Conservation (phyloP, 1,140 invertebrate genomes). For the Orchestia grillus region DNA sequence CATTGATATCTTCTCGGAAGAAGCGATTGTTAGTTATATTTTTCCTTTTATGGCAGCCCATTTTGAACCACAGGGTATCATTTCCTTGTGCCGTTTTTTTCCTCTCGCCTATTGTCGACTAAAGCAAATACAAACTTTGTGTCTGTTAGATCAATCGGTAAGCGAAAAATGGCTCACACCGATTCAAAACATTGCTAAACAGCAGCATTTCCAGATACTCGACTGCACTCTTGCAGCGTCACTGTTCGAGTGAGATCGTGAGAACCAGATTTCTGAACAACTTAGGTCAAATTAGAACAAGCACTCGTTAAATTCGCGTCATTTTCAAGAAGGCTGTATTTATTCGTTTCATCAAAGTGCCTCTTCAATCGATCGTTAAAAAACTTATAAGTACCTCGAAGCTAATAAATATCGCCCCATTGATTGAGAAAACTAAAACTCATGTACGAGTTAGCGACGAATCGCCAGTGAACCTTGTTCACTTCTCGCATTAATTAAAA, state of each 20-base stretch:
- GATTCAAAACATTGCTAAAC: neutral
- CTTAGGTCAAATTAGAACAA: neutral
- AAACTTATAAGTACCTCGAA: no score
- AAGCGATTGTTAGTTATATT: neutral
- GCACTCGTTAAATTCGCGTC: neutral
- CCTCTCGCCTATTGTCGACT: neutral
- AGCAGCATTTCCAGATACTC: neutral
- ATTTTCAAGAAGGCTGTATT: neutral
- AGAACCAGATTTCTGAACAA: neutral
- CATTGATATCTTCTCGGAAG: neutral
- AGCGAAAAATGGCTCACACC: neutral
- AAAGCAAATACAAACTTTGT: no score
- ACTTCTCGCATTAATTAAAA: neutral
- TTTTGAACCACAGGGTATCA: neutral
- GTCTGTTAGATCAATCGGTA: no score
- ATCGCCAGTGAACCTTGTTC: neutral
- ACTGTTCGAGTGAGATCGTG: neutral
- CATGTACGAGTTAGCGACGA: neutral
- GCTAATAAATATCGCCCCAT: no score
- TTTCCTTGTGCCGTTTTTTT: neutral
- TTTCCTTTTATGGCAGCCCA: neutral
- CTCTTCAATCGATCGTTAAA: no score
- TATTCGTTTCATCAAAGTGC: neutral
- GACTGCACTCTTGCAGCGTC: neutral
- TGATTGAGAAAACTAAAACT: neutral